Conservation (phyloP, 2,797 vertebrate species). For the Gadopsis marmoratus region DNA sequence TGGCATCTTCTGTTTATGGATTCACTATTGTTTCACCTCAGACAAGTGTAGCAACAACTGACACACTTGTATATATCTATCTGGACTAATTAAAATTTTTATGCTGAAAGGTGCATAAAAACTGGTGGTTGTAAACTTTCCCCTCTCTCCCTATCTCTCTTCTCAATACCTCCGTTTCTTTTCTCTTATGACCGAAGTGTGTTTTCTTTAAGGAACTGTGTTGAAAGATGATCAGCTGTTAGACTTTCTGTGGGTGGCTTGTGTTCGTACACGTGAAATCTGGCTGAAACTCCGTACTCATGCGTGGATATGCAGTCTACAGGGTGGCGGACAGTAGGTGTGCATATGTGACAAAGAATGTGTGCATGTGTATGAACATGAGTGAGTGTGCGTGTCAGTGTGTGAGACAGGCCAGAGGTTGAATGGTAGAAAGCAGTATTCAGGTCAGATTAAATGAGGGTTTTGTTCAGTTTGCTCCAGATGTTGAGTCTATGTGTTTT, state of each 20-base stretch:
- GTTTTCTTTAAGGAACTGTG: constrained; percentile 2
- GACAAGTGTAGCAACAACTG: not conserved
- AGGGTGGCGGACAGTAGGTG: constrained; percentile 32
- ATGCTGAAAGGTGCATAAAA: not conserved
- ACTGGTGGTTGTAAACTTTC: not conserved
- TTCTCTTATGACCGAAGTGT: constrained; percentile 5
- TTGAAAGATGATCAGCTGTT: constrained; percentile 45
- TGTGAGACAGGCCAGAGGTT: constrained; percentile 88
- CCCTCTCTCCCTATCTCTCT: not conserved
- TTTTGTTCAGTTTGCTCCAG: constrained; percentile 99
- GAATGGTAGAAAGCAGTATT: constrained; percentile 93
- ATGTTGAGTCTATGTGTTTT: constrained; percentile 98
- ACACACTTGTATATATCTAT: not conserved
- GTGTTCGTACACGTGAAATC: not conserved
- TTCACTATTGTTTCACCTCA: not conserved
- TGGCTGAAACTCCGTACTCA: constrained; percentile 6
- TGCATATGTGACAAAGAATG: constrained; percentile 35
- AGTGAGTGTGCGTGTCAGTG: constrained; percentile 45
- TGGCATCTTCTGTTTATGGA: not conserved
- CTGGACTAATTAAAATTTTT: not conserved
- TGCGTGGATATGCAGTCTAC: constrained; percentile 24
- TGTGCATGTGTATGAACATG: constrained; percentile 37
- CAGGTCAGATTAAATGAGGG: constrained; percentile 98
- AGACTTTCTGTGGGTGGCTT: constrained; percentile 1
- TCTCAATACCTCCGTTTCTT: not conserved